Evolutionary conservation across 2,113 vertebrate genomes (phyloP).

Genomic region (Pangasianodon gigas): DNA sequence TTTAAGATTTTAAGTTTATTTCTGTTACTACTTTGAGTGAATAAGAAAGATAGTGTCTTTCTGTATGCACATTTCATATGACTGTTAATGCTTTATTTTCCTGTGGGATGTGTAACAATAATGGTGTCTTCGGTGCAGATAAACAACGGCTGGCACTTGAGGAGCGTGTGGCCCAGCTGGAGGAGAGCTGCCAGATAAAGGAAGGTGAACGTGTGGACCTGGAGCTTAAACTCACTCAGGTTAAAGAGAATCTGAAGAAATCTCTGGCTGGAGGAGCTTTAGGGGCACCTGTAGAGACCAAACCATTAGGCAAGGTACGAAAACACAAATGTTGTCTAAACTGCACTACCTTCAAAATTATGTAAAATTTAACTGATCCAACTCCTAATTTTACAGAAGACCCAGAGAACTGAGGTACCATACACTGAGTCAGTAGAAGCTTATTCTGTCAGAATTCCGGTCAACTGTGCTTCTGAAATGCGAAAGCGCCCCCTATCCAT

Average conservation of each 20-base stretch:
- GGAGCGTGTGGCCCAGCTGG: conserved; percentile 75
- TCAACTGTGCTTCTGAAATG: conserved; percentile 88
- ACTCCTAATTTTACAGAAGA: conserved; percentile 40
- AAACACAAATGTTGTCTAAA: not conserved
- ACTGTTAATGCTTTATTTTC: not conserved
- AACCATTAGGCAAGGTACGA: conserved; percentile 74
- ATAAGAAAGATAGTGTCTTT: not conserved
- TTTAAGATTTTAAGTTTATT: not conserved
- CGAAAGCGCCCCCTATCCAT: conserved; percentile 86
- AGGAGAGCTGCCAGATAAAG: conserved; percentile 83
- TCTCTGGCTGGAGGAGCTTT: conserved; percentile 85
- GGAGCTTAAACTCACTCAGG: conserved; percentile 85
- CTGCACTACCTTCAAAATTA: not conserved
- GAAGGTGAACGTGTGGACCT: conserved; percentile 85
- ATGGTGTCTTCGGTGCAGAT: conserved; percentile 68
- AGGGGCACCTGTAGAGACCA: conserved; percentile 73
- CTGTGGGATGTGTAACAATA: not conserved
- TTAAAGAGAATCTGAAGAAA: conserved; percentile 91
- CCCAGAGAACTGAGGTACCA: conserved; percentile 66
- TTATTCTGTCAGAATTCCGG: conserved; percentile 67
- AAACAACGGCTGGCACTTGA: conserved; percentile 74
- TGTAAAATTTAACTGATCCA: not conserved
- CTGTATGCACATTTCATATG: not conserved
- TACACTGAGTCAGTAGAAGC: conserved; percentile 70
- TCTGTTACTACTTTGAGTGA: not conserved